Evolutionary conservation across 2,888 invertebrate species (phyloP).

Genomic region (Notodonta ziczac): DNA sequence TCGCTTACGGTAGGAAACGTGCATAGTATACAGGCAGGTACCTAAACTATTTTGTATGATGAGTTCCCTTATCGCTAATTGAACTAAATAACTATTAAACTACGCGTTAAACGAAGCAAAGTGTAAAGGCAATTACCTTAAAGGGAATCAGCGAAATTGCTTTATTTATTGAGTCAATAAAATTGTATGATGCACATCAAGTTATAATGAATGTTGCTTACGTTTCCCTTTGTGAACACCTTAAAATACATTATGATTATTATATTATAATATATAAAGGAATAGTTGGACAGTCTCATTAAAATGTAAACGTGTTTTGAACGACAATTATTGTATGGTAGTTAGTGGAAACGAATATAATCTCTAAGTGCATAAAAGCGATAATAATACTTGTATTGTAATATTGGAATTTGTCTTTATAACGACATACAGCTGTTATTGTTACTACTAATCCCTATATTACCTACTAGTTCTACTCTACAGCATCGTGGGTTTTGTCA

Average conservation of each 20-base stretch:
- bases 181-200: too few species aligned
- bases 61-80: background rate
- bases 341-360: constrained; percentile 20
- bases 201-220: background rate
- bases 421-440: constrained; percentile 23
- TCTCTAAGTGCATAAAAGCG: constrained; percentile 19
- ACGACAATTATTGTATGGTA: constrained; percentile 16
- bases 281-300: constrained; percentile 65
- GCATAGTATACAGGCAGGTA: background rate
- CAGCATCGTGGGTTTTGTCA: constrained; percentile 42
- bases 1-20: background rate
- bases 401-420: constrained; percentile 42
- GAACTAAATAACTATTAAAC: background rate
- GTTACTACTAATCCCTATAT: constrained; percentile 11
- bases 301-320: constrained; percentile 42
- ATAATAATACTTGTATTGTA: constrained; percentile 24
- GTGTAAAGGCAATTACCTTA: too few species aligned
- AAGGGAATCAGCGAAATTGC: background rate
- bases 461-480: constrained; percentile 23
- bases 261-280: constrained; percentile 37
- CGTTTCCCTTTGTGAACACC: constrained; percentile 5
- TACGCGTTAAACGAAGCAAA: too few species aligned
- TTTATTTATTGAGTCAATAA: background rate
- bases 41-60: background rate
- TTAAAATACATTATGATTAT: constrained; percentile 16